Percentiles rank a stretch among this genome's conserved stretches.
phyloP scores from a whole-genome alignment of 2,113 vertebrate species.

The Myrmecophaga tridactyla region DNA sequence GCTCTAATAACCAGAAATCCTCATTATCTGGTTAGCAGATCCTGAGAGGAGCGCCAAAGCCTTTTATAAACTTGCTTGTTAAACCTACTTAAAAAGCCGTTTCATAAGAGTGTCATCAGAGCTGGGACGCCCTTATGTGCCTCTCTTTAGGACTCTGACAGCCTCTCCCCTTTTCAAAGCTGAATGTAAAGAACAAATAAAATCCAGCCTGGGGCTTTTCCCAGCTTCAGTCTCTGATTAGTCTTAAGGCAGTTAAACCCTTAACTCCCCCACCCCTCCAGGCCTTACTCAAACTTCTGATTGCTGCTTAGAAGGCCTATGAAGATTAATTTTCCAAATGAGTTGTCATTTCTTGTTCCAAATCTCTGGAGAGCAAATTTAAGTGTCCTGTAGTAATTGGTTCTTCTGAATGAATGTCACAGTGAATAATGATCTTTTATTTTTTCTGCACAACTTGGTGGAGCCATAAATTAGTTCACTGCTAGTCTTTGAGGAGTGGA shows the following conservation, averaged over 20 bases:
- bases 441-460: conserved; percentile 2
- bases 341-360: conserved; percentile 39
- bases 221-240: not conserved
- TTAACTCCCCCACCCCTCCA: fast-evolving
- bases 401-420: conserved; percentile 33
- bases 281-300: not conserved
- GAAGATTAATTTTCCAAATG: conserved; percentile 40
- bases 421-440: conserved; percentile 22
- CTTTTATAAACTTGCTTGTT: not conserved
- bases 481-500: not conserved
- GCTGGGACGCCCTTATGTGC: fast-evolving
- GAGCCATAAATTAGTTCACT: conserved; percentile 12
- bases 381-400: not conserved
- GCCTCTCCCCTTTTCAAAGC: not conserved
- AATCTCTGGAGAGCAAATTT: not conserved
- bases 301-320: not conserved
- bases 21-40: not conserved
- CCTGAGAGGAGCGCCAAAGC: not conserved
- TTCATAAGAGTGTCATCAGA: not conserved
- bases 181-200: not conserved
- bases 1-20: not conserved
- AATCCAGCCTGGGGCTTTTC: not conserved
- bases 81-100: not conserved
- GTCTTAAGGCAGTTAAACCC: not conserved
- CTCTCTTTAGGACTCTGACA: not conserved